Percentiles rank a stretch among this genome's conserved stretches.
Evolutionary conservation across 1,140 invertebrate species (phyloP).

Genomic region (Paraescarpia echinospica): DNA sequence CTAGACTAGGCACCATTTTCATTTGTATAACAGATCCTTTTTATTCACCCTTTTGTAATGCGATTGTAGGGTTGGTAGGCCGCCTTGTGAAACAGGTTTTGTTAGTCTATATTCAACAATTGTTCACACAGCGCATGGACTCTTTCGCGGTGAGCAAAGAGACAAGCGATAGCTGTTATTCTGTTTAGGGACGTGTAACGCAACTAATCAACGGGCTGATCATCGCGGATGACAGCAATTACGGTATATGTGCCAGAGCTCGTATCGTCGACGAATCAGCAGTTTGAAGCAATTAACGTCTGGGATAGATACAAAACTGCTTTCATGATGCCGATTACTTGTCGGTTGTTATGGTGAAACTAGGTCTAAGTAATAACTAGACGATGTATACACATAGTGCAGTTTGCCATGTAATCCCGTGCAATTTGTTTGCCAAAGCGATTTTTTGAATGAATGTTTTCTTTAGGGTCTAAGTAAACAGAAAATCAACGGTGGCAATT

Average conservation of each 20-base stretch:
- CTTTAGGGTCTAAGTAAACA: no score
- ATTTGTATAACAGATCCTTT: no score
- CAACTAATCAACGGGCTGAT: not conserved
- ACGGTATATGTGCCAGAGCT: not conserved
- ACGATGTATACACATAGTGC: not conserved
- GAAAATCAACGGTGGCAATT: no score
- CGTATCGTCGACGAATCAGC: not conserved
- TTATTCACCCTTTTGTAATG: no score
- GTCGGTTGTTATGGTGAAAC: not conserved
- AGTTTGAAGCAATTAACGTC: not conserved
- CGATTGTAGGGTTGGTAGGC: not conserved
- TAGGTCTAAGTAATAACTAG: not conserved
- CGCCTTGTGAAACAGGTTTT: not conserved
- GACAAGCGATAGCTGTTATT: not conserved
- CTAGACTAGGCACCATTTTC: not conserved
- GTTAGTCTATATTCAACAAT: not conserved
- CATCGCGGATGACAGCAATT: not conserved
- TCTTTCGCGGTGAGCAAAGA: not conserved
- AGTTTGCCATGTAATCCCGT: no score
- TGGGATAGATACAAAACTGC: not conserved
- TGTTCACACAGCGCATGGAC: not conserved
- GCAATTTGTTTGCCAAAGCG: no score
- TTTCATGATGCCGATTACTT: not conserved
- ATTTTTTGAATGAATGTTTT: no score
- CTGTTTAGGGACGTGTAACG: not conserved